Conservation (phyloP, 2,797 vertebrate genomes). For the Gymnodraco acuticeps region DNA sequence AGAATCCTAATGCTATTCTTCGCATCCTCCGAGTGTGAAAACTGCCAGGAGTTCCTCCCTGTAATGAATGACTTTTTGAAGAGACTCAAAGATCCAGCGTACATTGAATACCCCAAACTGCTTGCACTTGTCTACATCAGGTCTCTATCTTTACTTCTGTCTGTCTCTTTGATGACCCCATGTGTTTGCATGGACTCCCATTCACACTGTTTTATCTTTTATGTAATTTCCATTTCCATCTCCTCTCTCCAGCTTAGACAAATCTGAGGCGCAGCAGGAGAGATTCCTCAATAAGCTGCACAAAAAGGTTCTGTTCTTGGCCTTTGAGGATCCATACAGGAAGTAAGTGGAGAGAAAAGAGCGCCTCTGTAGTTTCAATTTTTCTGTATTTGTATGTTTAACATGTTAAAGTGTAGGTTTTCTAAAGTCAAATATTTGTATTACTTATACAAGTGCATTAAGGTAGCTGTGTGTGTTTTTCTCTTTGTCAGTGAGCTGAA, state of each 20-base stretch:
- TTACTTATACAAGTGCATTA: background rate
- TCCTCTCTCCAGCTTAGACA: slow-evolving; percentile 80
- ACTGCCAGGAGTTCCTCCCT: slow-evolving; percentile 83
- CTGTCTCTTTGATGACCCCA: slow-evolving; percentile 1
- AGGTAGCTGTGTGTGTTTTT: background rate
- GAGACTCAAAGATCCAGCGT: slow-evolving; percentile 86
- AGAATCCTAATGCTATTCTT: slow-evolving; percentile 89
- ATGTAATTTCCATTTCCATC: slow-evolving; percentile 21
- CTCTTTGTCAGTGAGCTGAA: slow-evolving; percentile 86
- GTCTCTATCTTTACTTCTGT: slow-evolving; percentile 41
- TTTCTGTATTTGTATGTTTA: slow-evolving; percentile 4
- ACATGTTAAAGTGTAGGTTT: background rate
- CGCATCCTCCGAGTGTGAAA: slow-evolving; percentile 68
- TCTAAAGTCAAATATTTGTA: background rate
- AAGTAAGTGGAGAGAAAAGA: slow-evolving; percentile 76
- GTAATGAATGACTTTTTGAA: slow-evolving; percentile 87
- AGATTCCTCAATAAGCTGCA: slow-evolving; percentile 88
- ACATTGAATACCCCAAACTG: slow-evolving; percentile 86
- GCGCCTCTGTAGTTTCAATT: background rate
- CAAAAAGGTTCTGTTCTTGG: slow-evolving; percentile 88
- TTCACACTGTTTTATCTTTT: slow-evolving; percentile 9
- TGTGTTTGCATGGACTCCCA: background rate
- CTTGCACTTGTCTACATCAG: slow-evolving; percentile 81
- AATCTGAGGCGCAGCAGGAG: slow-evolving; percentile 85
- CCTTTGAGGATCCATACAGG: slow-evolving; percentile 88